Percentiles rank a stretch among this genome's conserved stretches.
These are phyloP conservation scores for Colletes gigas DNA, from an alignment of 1,140 invertebrate genomes.

Conservation along the genomic window DNA sequence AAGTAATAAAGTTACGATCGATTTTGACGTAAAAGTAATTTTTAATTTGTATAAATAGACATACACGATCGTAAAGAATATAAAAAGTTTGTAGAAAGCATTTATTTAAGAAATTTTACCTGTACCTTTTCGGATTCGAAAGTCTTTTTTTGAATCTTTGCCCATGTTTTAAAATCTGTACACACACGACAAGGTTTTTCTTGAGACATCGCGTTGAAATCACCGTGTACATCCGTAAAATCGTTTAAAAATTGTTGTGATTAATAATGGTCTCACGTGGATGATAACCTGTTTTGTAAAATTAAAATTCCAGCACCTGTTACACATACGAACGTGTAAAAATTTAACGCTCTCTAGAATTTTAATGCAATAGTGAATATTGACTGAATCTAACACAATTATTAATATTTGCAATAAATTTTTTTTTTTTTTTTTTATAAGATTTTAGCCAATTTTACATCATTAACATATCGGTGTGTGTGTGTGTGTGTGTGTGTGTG, in stretches of 20 bases:
- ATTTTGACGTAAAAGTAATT: no score
- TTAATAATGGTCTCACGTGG: slow-evolving; percentile 24
- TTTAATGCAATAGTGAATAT: neutral
- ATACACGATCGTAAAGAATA: neutral
- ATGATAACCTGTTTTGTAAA: slow-evolving; percentile 4
- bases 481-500: no score
- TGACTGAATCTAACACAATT: neutral
- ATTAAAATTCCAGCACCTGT: neutral
- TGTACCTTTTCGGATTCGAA: slow-evolving; percentile 76
- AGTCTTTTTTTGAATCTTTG: slow-evolving; percentile 83
- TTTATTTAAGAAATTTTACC: slow-evolving; percentile 9
- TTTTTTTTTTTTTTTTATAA: neutral
- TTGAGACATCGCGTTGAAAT: slow-evolving; percentile 57
- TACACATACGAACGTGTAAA: neutral
- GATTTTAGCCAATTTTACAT: neutral
- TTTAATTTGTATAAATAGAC: no score
- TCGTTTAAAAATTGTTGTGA: neutral
- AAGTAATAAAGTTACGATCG: no score
- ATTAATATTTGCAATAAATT: neutral
- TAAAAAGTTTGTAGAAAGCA: neutral
- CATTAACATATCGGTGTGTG: neutral
- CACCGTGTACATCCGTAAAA: slow-evolving; percentile 20
- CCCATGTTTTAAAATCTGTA: slow-evolving; percentile 88
- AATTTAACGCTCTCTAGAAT: neutral
- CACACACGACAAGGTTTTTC: slow-evolving; percentile 85